Evolutionary conservation across 2,888 invertebrate species (phyloP).

Genomic region (Amorpha juglandis): DNA sequence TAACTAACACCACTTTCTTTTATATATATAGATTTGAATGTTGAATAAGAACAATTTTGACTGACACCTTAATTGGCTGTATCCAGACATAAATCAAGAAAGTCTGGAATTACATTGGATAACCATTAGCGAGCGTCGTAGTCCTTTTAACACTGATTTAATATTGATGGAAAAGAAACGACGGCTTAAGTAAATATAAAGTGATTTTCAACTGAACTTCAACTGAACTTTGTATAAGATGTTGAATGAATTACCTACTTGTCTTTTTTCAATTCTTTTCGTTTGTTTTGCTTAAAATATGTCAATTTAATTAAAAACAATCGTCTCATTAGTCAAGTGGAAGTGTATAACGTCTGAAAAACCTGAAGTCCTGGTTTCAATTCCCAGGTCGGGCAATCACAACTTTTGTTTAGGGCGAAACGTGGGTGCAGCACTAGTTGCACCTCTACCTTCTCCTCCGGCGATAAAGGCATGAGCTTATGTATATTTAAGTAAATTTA

Average conservation of each 20-base stretch:
- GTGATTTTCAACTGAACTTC: conserved; percentile 8
- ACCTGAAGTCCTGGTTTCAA: too few species aligned
- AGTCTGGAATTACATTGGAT: neutral
- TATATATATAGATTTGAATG: neutral
- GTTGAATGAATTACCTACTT: neutral
- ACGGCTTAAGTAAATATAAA: conserved; percentile 31
- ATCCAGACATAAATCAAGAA: conserved; percentile 1
- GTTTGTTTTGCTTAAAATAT: neutral
- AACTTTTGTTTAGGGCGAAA: too few species aligned
- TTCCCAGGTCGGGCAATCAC: too few species aligned
- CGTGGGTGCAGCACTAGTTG: too few species aligned
- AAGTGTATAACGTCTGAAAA: too few species aligned
- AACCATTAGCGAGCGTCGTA: neutral
- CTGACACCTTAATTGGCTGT: neutral
- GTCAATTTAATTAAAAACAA: too few species aligned
- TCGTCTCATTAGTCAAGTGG: too few species aligned
- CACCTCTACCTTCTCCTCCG: too few species aligned
- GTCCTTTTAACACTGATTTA: conserved; percentile 6
- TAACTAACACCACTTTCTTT: too few species aligned
- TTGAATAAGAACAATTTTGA: neutral
- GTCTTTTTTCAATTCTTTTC: neutral
- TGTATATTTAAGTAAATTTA: too few species aligned
- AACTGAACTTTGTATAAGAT: neutral
- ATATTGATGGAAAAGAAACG: conserved; percentile 29
- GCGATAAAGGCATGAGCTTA: too few species aligned